Conservation (phyloP, 2,888 invertebrate species). For the Drosophila yooni region DNA sequence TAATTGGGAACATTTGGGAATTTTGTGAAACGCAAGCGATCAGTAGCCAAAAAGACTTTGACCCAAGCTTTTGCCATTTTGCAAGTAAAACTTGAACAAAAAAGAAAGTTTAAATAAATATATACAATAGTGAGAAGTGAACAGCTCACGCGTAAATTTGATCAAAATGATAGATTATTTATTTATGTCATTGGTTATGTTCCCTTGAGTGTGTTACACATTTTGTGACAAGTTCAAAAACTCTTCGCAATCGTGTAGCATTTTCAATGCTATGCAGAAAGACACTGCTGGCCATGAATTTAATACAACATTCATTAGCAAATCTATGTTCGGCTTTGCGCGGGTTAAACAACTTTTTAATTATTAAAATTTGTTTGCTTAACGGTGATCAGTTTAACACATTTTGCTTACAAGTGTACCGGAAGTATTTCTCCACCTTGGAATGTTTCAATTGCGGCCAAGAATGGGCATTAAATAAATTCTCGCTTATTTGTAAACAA, state of each 20-base stretch:
- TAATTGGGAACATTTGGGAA: constrained; percentile 4
- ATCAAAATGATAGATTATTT: not conserved
- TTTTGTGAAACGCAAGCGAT: constrained; percentile 12
- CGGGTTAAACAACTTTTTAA: not conserved
- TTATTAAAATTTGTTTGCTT: not conserved
- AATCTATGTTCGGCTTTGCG: not conserved
- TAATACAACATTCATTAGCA: no score
- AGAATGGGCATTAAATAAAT: not conserved
- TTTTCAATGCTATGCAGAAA: constrained; percentile 2
- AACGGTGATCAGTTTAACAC: no score
- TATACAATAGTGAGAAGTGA: not conserved
- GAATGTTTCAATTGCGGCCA: not conserved
- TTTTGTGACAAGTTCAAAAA: not conserved
- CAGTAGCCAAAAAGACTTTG: constrained; percentile 21
- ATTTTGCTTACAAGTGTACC: not conserved
- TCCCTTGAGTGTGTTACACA: not conserved
- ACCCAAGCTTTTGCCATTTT: not conserved
- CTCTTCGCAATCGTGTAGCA: not conserved
- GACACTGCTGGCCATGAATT: constrained; percentile 7
- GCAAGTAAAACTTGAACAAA: not conserved
- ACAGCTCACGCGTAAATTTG: no score
- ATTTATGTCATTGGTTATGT: not conserved
- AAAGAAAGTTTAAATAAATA: not conserved
- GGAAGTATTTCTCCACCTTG: not conserved
- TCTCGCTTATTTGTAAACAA: not conserved